These are phyloP conservation scores for Mastomys natalensis DNA, from an alignment of 2,113 vertebrate species.

Conservation along the genomic window DNA sequence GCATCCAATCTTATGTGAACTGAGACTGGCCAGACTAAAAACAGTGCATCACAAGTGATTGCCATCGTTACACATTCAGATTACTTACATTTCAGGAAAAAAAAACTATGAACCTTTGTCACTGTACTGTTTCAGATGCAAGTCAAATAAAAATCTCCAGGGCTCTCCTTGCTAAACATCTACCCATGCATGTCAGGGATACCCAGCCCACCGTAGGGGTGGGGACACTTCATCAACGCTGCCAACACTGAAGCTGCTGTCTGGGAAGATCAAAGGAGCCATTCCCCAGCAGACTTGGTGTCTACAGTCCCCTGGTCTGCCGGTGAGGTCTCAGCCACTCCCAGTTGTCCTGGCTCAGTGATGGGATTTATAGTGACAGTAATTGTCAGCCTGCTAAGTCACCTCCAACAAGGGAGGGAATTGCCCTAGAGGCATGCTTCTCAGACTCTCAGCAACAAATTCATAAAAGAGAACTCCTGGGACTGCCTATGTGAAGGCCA, in stretches of 20 bases:
- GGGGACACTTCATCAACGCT: background rate
- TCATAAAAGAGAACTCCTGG: constrained; percentile 15
- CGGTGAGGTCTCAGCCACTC: constrained; percentile 13
- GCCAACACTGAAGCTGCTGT: constrained; percentile 47
- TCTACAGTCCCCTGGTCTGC: constrained; percentile 23
- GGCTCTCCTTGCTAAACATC: background rate
- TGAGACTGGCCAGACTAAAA: constrained; percentile 40
- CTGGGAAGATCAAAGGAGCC: constrained; percentile 66
- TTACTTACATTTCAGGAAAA: background rate
- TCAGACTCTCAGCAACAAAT: constrained; percentile 61
- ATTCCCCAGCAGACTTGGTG: background rate
- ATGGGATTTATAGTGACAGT: constrained; percentile 14
- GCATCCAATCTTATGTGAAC: background rate
- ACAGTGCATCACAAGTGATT: background rate
- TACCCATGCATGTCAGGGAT: background rate
- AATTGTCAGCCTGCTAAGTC: constrained; percentile 62
- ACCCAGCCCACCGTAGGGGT: background rate
- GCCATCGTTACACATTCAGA: constrained; percentile 6
- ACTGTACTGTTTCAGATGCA: background rate
- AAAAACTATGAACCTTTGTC: background rate
- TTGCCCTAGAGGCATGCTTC: constrained; percentile 68
- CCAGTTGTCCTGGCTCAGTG: background rate
- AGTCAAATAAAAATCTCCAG: background rate
- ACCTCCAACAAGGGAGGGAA: constrained; percentile 68
- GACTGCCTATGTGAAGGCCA: background rate